Percentiles rank a stretch among this genome's conserved stretches.
These are phyloP conservation scores for Lipotes vexillifer DNA, from an alignment of 2,113 vertebrate species.

Conservation along the genomic window DNA sequence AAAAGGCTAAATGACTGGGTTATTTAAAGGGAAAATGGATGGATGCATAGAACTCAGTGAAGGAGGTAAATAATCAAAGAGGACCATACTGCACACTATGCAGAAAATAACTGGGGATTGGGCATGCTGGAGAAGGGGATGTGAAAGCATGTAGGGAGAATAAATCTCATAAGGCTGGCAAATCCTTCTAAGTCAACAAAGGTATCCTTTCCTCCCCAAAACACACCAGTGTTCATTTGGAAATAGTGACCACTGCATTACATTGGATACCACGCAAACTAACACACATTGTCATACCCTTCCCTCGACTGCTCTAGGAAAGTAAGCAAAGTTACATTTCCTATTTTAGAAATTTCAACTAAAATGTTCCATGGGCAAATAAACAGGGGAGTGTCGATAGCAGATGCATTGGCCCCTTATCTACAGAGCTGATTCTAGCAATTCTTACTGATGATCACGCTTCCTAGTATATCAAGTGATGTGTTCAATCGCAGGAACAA, in stretches of 20 bases:
- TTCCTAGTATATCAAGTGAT: no score
- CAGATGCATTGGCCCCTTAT: not conserved
- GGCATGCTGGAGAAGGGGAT: not conserved
- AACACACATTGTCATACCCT: no score
- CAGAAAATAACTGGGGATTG: not conserved
- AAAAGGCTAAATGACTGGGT: not conserved
- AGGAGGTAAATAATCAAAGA: no score
- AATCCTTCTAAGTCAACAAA: not conserved
- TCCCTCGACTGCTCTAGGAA: not conserved
- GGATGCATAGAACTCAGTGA: no score
- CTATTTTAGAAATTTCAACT: not conserved
- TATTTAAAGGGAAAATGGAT: not conserved
- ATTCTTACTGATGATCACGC: fast-evolving
- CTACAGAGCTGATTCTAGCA: not conserved
- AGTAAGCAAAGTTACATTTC: not conserved
- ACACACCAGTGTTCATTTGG: not conserved
- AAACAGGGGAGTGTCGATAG: no score
- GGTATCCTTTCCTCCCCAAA: no score
- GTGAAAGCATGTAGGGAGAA: no score
- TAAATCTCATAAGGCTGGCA: no score
- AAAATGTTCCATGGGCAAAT: not conserved
- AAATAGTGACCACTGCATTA: not conserved
- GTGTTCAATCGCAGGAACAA: not conserved
- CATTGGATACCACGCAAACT: no score
- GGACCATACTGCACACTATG: fast-evolving